Evolutionary conservation across 2,797 vertebrate species (phyloP).

Genomic region (Siniperca scherzeri): DNA sequence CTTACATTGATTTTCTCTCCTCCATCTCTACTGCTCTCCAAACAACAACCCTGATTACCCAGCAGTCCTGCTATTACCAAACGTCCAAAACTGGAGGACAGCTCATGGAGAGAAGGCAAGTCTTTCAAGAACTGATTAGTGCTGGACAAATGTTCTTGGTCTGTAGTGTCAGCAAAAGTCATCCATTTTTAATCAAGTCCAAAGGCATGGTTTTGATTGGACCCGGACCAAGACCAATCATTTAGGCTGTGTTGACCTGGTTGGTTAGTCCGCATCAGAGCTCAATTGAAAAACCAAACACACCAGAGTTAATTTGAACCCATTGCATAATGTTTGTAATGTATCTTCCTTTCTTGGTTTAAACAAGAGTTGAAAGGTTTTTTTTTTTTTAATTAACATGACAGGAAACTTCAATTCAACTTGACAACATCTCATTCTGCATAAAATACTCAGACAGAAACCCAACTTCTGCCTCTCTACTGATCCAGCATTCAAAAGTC

Average conservation of each 20-base stretch:
- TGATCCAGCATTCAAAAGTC: background rate
- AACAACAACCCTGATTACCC: background rate
- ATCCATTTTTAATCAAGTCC: background rate
- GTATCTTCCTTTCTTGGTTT: background rate
- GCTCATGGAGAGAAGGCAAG: background rate
- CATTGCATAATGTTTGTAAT: background rate
- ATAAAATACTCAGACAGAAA: background rate
- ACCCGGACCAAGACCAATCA: background rate
- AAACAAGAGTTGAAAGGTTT: background rate
- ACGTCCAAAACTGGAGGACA: background rate
- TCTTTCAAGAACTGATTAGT: background rate
- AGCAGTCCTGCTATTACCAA: background rate
- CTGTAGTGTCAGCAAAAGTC: background rate
- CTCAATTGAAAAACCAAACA: too few species aligned
- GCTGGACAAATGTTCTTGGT: background rate
- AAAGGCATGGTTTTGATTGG: background rate
- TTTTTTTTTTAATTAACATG: too few species aligned
- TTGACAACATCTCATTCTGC: background rate
- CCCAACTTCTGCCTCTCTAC: background rate
- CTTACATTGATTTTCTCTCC: slow-evolving; percentile 14
- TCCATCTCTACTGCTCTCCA: background rate
- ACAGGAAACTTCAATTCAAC: background rate
- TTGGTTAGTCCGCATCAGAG: too few species aligned
- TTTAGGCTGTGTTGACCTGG: background rate
- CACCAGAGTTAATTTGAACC: background rate